Base-by-base conservation (phyloP, 2,888 invertebrate species). In the Cantharis nigra region DNA sequence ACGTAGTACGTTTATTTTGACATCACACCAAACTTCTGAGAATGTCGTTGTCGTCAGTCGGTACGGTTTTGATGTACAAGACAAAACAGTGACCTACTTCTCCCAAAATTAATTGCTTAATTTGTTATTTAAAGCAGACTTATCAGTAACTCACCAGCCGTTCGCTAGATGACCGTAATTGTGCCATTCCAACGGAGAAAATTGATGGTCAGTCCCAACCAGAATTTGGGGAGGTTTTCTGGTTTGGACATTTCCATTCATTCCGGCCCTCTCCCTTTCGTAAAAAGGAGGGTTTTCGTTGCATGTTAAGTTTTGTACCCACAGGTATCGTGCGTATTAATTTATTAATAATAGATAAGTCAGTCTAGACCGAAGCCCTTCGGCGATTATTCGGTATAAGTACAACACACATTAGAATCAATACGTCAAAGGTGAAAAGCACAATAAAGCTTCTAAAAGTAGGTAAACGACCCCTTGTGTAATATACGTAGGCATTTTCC, bases 1-100 rank as follows among this genome's bases (percentile, higher is more conserved):
- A 71, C 63, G 63, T 26, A 28, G 30, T 70, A 30, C 65, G 62
- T 63, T 74, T 74, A 74, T 74, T 74, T 74, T 63, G 70, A 74
- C 62, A 18, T 67, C 26, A 16, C 23, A n/a, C 23, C 20, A 23
- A 67, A 67, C 65, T 67, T 67, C 65, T 67, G 26, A 67, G 26
- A 67, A 67, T 67, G 65, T 67, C 49, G 65, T 67, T n/a, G 65
- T 67, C 65, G 65, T 67, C 65, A 49, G 49, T 49, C 49, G 49
- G 49, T 49, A 13, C 2, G 49, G 49, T 49, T 49, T 49, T 67
- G 23, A 67, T 67, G 13, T 67, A 67, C 65, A 67, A 67, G 65
- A 67, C 65, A 67, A 9, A 67, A 67, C 49, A 23, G 65, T 26
- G 65, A 23, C 65, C 65, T 67, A 20, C 20, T 67, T 67, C 2